These are phyloP conservation scores for Dicycla oo DNA, from an alignment of 2,888 invertebrate species.

Conservation along the genomic window DNA sequence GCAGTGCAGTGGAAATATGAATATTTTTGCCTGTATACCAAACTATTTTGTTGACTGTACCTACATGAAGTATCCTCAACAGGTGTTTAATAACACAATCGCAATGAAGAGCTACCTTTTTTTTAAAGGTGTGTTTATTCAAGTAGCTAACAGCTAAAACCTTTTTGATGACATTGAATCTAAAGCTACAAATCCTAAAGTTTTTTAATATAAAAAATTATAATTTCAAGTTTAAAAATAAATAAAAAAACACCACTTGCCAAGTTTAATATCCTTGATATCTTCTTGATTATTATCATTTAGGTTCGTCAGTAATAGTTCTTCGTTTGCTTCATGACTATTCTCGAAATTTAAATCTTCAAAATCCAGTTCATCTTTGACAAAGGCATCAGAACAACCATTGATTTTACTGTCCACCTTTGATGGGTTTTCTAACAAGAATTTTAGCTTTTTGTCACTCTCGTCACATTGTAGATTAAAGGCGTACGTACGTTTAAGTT, in stretches of 20 bases:
- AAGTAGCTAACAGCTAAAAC: neutral
- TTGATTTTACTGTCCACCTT: conserved; percentile 28
- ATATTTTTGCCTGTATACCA: neutral
- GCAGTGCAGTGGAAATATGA: neutral
- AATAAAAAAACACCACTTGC: conserved; percentile 54
- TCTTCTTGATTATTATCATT: conserved; percentile 61
- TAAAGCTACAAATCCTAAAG: neutral
- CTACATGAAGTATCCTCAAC: neutral
- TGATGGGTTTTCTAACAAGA: conserved; percentile 62
- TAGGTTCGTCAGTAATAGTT: conserved; percentile 41
- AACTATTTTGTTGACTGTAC: conserved; percentile 1
- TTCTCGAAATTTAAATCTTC: conserved; percentile 47
- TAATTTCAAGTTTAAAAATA: neutral
- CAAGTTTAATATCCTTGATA: conserved; percentile 72
- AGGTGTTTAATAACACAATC: neutral
- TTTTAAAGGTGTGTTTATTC: neutral
- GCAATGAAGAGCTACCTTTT: neutral
- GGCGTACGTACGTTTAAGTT: conserved; percentile 80
- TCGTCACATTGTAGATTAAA: conserved; percentile 82
- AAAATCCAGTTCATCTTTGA: conserved; percentile 57
- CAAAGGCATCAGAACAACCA: conserved; percentile 20
- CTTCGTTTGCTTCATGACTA: conserved; percentile 26
- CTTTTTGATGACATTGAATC: neutral
- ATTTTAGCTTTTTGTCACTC: conserved; percentile 78
- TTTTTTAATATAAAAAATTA: neutral